A percentile compares a stretch with the other conserved stretches of the same genome.
Conservation (phyloP, 1,140 invertebrate genomes). For the Orius insidiosus region DNA sequence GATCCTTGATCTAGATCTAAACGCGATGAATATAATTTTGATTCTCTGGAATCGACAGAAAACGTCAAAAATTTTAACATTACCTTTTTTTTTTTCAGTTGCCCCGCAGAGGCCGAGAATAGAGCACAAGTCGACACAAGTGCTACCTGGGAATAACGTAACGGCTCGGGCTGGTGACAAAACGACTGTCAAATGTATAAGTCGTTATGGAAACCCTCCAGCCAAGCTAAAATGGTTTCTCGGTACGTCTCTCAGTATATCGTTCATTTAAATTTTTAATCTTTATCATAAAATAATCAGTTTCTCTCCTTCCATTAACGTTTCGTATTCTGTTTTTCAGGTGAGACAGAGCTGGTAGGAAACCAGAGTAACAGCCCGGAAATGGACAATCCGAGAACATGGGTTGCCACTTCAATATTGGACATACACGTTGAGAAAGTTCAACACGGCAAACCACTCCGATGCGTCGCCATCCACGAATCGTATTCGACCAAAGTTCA, state of each 20-base stretch:
- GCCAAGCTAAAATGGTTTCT: slow-evolving; percentile 73
- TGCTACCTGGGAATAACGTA: slow-evolving; percentile 61
- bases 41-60: slow-evolving; percentile 3
- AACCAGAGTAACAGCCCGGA: slow-evolving; percentile 64
- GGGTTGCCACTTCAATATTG: slow-evolving; percentile 59
- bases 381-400: slow-evolving; percentile 60
- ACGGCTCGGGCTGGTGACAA: slow-evolving; percentile 59
- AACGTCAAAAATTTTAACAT: neutral
- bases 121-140: slow-evolving; percentile 56
- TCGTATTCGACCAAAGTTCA: slow-evolving; percentile 52
- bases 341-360: slow-evolving; percentile 47
- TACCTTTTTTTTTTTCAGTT: slow-evolving; percentile 32
- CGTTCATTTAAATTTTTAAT: no score
- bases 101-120: slow-evolving; percentile 64
- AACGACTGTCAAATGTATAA: slow-evolving; percentile 62
- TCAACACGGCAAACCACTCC: slow-evolving; percentile 52
- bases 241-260: no score
- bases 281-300: neutral
- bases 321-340: slow-evolving; percentile 28
- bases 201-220: slow-evolving; percentile 69
- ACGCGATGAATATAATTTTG: neutral
- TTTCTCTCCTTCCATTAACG: slow-evolving; percentile 6
- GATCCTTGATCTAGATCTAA: no score
- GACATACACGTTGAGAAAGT: slow-evolving; percentile 59
- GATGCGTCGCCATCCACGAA: slow-evolving; percentile 67